These are phyloP conservation scores for Egretta garzetta DNA, from an alignment of 2,113 vertebrate species.

Conservation along the genomic window DNA sequence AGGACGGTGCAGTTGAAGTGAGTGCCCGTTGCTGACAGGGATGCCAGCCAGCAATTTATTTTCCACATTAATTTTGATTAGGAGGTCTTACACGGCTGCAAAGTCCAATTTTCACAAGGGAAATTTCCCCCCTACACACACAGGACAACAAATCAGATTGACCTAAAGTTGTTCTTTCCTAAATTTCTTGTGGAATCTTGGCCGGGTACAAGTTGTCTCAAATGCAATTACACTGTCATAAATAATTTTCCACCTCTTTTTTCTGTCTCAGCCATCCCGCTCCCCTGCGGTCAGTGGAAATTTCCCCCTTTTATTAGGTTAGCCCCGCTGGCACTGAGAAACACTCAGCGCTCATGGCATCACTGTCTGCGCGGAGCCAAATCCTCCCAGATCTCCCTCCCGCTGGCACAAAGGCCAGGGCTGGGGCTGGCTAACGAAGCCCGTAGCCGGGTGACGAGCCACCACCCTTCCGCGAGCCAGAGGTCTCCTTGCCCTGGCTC, in stretches of 20 bases:
- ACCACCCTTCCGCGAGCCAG: not conserved
- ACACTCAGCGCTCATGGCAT: constrained; percentile 25
- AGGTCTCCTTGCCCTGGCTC: not conserved
- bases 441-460: not conserved
- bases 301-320: constrained; percentile 70
- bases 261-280: constrained; percentile 43
- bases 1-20: not conserved
- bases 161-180: constrained; percentile 68
- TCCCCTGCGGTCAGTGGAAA: constrained; percentile 69
- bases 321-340: constrained; percentile 37
- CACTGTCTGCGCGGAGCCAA: constrained; percentile 44
- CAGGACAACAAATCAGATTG: constrained; percentile 46
- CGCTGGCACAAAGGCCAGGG: not conserved
- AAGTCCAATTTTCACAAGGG: constrained; percentile 46
- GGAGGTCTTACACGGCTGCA: not conserved
- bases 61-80: constrained; percentile 63
- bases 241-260: constrained; percentile 71
- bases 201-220: constrained; percentile 59
- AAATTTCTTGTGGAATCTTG: constrained; percentile 68
- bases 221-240: constrained; percentile 68
- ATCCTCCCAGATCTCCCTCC: constrained; percentile 46
- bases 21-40: not conserved
- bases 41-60: constrained; percentile 58
- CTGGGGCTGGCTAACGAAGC: not conserved
- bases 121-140: not conserved